Base-by-base conservation (phyloP, 2,113 vertebrate species). In the Fukomys damarensis region DNA sequence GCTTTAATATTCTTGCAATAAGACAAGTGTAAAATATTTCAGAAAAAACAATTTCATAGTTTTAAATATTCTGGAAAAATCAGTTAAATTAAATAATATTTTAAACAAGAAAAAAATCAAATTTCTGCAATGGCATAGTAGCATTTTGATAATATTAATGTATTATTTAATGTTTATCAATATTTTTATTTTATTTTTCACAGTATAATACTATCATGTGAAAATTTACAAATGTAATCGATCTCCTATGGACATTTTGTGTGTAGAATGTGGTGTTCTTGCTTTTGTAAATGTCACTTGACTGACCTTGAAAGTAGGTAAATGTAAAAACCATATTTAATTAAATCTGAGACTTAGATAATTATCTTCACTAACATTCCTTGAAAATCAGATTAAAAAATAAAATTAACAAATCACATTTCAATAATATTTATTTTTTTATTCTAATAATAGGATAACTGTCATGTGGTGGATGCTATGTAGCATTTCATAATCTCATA, bases 201-300 rank as follows among this genome's bases (percentile, higher is more conserved):
- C 7, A n/a, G 74, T 81, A 85, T 14, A 43, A 77, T 86, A 61
- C 0, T 61, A 41, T 30, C 2, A 9, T 85, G 4, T 76, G 83
- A 2, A 91, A 4, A 92, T 93, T 95, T 90, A n/a, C 82, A 97
- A 97, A 84, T 70, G 66, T 43, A 95, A 72, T 83, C 30, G 4
- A 66, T 63, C 32, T 95, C 66, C 5, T 49, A 95, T 88, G 11
- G 38, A 56, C 12, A 59, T 30, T 94, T 80, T 86, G 19, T 85
- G 84, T 86, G 93, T 59, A 65, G 63, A 68, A 80, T 87, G 10
- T 9, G 49, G 10, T 46, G 59, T 24, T 92, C 80, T 77, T 49
- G 43, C 28, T 30, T 38, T 66, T 96, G 86, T 32, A 65, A 30
- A 92, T 91, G 74, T 20, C 61, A 92, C 74, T 95, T 79, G 96